Percentiles rank a stretch among this genome's conserved stretches.
phyloP scores from a whole-genome alignment of 2,888 invertebrate genomes.

The Sarcophaga caerulescens region DNA sequence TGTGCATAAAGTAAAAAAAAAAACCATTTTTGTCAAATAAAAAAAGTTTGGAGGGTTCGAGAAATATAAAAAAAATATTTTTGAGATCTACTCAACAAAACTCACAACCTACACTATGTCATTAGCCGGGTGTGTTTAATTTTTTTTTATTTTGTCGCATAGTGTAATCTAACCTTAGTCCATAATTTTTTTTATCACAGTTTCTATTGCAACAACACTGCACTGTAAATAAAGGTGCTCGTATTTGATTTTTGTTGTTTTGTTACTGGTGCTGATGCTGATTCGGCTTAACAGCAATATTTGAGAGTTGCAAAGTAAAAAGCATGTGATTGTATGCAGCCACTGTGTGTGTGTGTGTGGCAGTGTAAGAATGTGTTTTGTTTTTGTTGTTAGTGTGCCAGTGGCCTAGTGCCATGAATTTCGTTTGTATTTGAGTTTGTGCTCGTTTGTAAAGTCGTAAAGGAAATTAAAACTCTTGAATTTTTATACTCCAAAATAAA shows the following conservation, averaged over 20 bases:
- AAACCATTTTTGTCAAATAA: no score
- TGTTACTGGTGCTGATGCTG: slow-evolving; percentile 33
- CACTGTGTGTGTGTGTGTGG: neutral
- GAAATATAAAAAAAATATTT: no score
- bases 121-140: no score
- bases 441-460: slow-evolving; percentile 44
- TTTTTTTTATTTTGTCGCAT: no score
- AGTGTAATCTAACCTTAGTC: no score
- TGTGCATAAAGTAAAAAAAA: no score
- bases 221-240: slow-evolving; percentile 25
- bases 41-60: no score
- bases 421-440: slow-evolving; percentile 50
- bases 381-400: slow-evolving; percentile 59
- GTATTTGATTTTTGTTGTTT: slow-evolving; percentile 19
- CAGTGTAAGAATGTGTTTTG: slow-evolving; percentile 17
- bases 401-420: slow-evolving; percentile 68
- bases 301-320: slow-evolving; percentile 5
- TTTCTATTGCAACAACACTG: neutral
- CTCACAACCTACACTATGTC: no score
- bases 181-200: neutral
- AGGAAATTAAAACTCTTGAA: slow-evolving; percentile 64
- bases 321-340: slow-evolving; percentile 4
- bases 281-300: neutral
- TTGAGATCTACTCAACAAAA: no score
- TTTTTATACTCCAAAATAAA: slow-evolving; percentile 15